Evolutionary conservation across 2,888 invertebrate species (phyloP), one percentile per base, ranked within the genome.

Genomic region (Tenthredo notha): DNA sequence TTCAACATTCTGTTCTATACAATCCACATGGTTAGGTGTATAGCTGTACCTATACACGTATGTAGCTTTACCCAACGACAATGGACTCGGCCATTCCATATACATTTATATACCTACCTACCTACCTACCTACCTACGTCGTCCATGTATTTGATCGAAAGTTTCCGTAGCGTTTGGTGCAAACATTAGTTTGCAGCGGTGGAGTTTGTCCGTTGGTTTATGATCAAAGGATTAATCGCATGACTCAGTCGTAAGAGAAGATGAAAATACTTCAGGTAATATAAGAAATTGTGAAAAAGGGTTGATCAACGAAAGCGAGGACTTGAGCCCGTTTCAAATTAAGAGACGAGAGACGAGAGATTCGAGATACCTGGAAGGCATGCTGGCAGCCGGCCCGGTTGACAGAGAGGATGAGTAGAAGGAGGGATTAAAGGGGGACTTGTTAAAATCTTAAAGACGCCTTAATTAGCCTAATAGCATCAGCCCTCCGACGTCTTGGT

Each of bases 401-500:
- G 37, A 72, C 72, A 9, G 40, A 50, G 77, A 75, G 77, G 74
- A 74, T 9, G 15, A 74, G 25, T n/a, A 43, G 72, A 40, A 50
- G 54, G 78, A 25, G 33, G 54, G 50, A 74, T 67, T 67, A 37
- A 47, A 78, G 40, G 67, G 67, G 83, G 84, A 85, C 87, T 87
- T 82, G 85, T 87, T 85, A 86, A 86, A 85, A 85, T 88, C 86
- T 84, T 85, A 85, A 85, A 88, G 80, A 86, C 85, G 80, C 84
- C 88, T 90, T 90, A 91, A 91, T 91, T 91, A 91, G 88, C 86
- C 86, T 91, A 90, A 91, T 89, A 90, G 90, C 88, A 87, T 88
- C 89, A 87, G 89, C 88, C 87, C 88, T 88, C 86, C 87, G 86
- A 84, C 78, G 75, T 74, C 77, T 50, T 43, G 40, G 74, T 18